Conservation (phyloP, 2,888 invertebrate genomes). For the Drepanosiphum platanoidis region DNA sequence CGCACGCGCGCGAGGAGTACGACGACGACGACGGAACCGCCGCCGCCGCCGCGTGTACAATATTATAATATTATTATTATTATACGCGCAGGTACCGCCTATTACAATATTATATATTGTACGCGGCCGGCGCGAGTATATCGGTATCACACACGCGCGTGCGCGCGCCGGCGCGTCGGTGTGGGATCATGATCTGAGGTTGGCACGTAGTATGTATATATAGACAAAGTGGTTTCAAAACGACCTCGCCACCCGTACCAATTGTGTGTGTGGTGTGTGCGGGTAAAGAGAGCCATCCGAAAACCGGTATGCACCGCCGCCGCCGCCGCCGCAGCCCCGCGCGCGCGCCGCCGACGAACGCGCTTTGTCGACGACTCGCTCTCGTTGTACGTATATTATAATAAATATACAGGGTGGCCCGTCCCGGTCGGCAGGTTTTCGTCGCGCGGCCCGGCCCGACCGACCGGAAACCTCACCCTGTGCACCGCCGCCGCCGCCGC, state of each 20-base stretch:
- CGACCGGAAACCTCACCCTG: no score
- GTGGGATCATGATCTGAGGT: conserved; percentile 46
- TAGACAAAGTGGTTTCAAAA: conserved; percentile 53
- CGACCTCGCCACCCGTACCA: conserved; percentile 36
- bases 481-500: no score
- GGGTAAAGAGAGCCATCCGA: conserved; percentile 32
- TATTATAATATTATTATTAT: background rate
- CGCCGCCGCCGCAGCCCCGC: background rate
- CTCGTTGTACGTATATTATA: background rate
- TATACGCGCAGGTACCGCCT: background rate
- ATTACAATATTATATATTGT: background rate
- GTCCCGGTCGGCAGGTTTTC: no score
- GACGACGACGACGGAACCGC: no score
- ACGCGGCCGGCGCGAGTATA: background rate
- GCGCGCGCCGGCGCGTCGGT: conserved; percentile 30
- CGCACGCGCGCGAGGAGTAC: background rate
- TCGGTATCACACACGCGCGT: conserved; percentile 32
- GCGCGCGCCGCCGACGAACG: conserved; percentile 11
- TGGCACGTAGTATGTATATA: no score
- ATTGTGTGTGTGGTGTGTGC: conserved; percentile 36
- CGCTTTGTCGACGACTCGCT: conserved; percentile 19
- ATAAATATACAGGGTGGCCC: background rate
- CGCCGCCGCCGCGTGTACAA: background rate
- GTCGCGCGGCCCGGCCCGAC: no score
- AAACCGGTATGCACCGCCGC: conserved; percentile 48